Conservation (phyloP, 2,113 vertebrate species). For the Papio anubis region DNA sequence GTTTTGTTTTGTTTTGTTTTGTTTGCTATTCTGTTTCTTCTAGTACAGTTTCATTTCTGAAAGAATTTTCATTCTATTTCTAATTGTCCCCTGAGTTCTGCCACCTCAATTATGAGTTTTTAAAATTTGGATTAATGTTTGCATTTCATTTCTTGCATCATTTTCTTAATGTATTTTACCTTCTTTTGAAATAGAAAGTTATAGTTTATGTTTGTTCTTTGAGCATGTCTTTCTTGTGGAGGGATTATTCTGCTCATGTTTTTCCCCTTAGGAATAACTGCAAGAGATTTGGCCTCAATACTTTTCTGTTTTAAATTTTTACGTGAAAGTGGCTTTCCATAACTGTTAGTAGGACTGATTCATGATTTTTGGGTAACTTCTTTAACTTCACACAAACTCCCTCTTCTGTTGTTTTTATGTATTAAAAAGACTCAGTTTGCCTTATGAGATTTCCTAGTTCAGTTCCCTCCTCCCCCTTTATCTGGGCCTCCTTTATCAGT, state of each 20-base stretch:
- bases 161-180: neutral
- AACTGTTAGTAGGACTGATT: neutral
- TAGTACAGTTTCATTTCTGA: neutral
- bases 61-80: neutral
- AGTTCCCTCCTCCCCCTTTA: neutral
- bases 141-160: neutral
- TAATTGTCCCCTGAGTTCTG: neutral
- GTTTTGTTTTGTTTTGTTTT: neutral
- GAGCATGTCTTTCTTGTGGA: neutral
- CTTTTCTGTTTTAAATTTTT: neutral
- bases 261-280: constrained; percentile 7
- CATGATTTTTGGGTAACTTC: neutral
- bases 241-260: neutral
- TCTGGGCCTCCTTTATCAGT: neutral
- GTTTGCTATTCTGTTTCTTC: neutral
- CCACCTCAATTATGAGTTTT: neutral
- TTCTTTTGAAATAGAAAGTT: neutral
- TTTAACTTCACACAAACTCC: neutral
- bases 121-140: neutral
- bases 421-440: neutral
- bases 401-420: neutral
- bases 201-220: neutral
- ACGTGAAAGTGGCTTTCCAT: neutral
- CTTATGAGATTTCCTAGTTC: neutral
- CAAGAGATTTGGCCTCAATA: neutral